Evolutionary conservation across 2,888 invertebrate genomes (phyloP), one percentile per base, ranked within the genome.

Genomic region (Mesorhabditis belari): DNA sequence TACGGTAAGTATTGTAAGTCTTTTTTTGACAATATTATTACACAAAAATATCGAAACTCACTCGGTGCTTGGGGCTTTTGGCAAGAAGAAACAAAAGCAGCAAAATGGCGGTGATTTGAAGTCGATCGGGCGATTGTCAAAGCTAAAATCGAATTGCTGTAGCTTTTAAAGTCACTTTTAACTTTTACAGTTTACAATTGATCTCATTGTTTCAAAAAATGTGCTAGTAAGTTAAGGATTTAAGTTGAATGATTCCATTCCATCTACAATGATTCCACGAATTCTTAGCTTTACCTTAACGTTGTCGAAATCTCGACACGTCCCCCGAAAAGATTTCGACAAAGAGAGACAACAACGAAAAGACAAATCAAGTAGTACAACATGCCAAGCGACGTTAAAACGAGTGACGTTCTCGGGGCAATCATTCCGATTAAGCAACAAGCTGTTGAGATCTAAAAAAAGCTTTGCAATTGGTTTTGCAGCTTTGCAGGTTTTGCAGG

Each of bases 281-380:
- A 35, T 35, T 35, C 35, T 1, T n/a, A 50, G 21, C 21, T 50
- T 9, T 23, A 54, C 44, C 44, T 35, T n/a, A 35, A 35, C 44
- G 44, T 35, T n/a, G 44, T 66, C 49, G 69, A 69, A 26, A 69
- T 69, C 12, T 64, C 63, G 19, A 60, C 57, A 24, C 69, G 67
- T 6, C 73, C 73, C 3, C 71, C 73, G 59, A 70, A 73, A 24
- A 73, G 62, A 59, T 73, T 70, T 35, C 75, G 55, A 44, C 76
- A 77, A 17, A 79, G 71, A 0, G 77, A 76, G n/a, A 79, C 76
- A 19, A 79, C 64, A 1, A 79, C 75, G 27, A 77, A 77, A 5
- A 79, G 70, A 56, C 79, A 79, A 58, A 77, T 67, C 5, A 79
- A 68, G 63, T 77, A 79, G 63, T 78, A 79, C 51, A 79, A 69